A percentile compares a stretch with the other conserved stretches of the same genome.
Conservation (phyloP, 2,888 invertebrate species). For the Leptodirus hochenwartii region DNA sequence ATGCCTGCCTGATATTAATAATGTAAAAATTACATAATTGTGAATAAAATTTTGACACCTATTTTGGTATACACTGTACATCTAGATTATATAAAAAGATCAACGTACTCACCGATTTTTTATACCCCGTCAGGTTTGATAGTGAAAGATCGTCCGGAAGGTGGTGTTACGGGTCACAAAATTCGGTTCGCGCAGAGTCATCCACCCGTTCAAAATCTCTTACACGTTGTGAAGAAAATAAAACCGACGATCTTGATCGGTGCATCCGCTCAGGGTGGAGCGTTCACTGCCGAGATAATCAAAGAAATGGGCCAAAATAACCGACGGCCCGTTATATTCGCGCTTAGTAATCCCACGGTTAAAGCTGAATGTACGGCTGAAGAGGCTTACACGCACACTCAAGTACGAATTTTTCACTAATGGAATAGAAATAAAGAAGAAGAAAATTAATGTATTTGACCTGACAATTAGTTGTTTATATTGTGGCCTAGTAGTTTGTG, state of each 20-base stretch:
- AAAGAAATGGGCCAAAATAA: slow-evolving; percentile 71
- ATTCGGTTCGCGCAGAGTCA: slow-evolving; percentile 62
- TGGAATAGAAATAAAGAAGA: no score
- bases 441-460: no score
- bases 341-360: slow-evolving; percentile 93
- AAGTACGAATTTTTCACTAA: slow-evolving; percentile 37
- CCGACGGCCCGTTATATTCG: slow-evolving; percentile 84
- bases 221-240: slow-evolving; percentile 60
- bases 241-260: slow-evolving; percentile 88
- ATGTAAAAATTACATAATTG: no score
- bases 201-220: slow-evolving; percentile 55
- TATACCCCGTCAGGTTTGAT: no score
- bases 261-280: slow-evolving; percentile 83
- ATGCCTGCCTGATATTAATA: no score
- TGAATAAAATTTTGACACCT: no score
- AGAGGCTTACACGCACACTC: slow-evolving; percentile 74
- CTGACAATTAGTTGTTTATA: neutral
- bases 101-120: no score
- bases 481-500: no score
- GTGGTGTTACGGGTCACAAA: slow-evolving; percentile 68
- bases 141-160: slow-evolving; percentile 69
- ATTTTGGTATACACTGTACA: no score
- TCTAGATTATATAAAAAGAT: no score
- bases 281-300: slow-evolving; percentile 81
- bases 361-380: slow-evolving; percentile 99